Percentiles rank a stretch among this genome's conserved stretches.
These are phyloP conservation scores for Lapara coniferarum DNA, from an alignment of 2,888 invertebrate genomes.

Conservation along the genomic window DNA sequence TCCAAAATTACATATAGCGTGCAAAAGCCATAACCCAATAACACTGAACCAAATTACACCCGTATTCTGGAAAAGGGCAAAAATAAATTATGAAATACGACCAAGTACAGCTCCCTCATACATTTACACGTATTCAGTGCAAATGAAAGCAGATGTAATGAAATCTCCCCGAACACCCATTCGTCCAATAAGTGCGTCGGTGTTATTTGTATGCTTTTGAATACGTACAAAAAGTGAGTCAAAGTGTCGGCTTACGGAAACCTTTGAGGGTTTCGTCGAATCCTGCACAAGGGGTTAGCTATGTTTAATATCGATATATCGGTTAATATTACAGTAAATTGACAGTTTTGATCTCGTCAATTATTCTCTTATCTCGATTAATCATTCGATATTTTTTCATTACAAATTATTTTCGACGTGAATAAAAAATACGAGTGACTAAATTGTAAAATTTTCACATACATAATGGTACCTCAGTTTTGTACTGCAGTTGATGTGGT, in stretches of 20 bases:
- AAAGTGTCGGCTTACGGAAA: slow-evolving; percentile 58
- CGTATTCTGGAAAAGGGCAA: not conserved
- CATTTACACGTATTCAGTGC: not conserved
- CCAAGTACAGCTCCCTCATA: not conserved
- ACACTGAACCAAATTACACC: no score
- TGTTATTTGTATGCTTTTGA: slow-evolving; percentile 24
- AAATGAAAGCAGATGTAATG: slow-evolving; percentile 35
- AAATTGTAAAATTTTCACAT: not conserved
- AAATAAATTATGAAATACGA: slow-evolving; percentile 1
- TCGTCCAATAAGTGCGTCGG: slow-evolving; percentile 30
- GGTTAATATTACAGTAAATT: not conserved
- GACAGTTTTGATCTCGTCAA: not conserved
- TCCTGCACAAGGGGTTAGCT: slow-evolving; percentile 26
- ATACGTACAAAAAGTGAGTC: slow-evolving; percentile 47
- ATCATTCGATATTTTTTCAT: not conserved
- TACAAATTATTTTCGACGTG: not conserved
- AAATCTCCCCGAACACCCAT: slow-evolving; percentile 35
- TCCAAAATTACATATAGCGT: no score
- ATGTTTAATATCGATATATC: slow-evolving; percentile 3
- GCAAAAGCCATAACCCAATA: no score
- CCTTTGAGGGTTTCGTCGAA: slow-evolving; percentile 49
- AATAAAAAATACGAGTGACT: not conserved
- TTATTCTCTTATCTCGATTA: not conserved
- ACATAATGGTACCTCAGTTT: no score
- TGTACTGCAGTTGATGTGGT: no score